Conservation (phyloP, 1,140 invertebrate genomes). For the Zaprionus camerounensis region DNA sequence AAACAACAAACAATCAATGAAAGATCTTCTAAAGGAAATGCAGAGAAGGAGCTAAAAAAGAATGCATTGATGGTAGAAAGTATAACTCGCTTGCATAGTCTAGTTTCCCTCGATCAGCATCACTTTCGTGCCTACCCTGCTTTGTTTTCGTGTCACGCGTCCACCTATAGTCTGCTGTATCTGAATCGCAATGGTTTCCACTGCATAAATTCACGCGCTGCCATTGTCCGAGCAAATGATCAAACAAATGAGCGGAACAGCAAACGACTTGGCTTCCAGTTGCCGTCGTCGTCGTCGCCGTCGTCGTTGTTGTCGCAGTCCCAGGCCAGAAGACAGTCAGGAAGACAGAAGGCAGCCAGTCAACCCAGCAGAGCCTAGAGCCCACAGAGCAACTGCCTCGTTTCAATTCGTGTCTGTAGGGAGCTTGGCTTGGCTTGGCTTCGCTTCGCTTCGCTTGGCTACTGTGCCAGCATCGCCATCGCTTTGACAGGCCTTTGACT, state of each 20-base stretch:
- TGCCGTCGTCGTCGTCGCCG: background rate
- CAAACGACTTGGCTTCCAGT: slow-evolving; percentile 56
- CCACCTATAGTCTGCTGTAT: slow-evolving; percentile 5
- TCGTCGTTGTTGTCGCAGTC: slow-evolving; percentile 17
- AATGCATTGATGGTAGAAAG: background rate
- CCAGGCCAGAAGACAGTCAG: slow-evolving; percentile 27
- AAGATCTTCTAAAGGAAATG: background rate
- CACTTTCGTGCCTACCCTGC: background rate
- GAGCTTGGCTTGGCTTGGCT: slow-evolving; percentile 7
- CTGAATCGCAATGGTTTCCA: slow-evolving; percentile 50
- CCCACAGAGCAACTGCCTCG: slow-evolving; percentile 25
- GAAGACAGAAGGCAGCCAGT: slow-evolving; percentile 14
- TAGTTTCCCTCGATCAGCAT: background rate
- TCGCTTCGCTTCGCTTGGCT: slow-evolving; percentile 12
- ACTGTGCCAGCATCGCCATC: slow-evolving; percentile 29
- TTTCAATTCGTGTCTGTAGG: slow-evolving; percentile 36
- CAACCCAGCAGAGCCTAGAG: slow-evolving; percentile 23
- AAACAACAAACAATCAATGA: background rate
- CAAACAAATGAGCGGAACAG: slow-evolving; percentile 62
- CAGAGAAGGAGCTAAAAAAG: background rate
- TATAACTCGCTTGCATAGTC: background rate
- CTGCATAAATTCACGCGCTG: slow-evolving; percentile 83
- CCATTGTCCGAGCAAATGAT: slow-evolving; percentile 81
- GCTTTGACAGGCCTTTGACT: slow-evolving; percentile 34
- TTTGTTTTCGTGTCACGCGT: slow-evolving; percentile 12